Evolutionary conservation across 2,113 vertebrate species (phyloP).

Genomic region (Sphaerodactylus townsendi): DNA sequence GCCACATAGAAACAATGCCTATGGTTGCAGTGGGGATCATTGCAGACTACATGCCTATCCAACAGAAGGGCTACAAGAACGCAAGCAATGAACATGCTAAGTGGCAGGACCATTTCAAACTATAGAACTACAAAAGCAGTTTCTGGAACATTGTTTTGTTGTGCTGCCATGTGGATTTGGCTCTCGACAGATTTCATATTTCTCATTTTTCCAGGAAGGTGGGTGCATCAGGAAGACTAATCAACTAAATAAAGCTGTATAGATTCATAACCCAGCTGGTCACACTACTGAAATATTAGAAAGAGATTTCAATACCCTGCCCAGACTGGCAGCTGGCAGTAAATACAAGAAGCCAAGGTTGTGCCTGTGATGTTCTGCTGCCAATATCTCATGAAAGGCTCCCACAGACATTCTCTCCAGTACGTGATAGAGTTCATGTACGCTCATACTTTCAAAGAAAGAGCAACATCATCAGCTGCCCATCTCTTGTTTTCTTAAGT

Average conservation of each 20-base stretch:
- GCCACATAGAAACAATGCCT: conserved; percentile 1
- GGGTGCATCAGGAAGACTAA: conserved; percentile 3
- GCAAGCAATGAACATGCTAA: conserved; percentile 1
- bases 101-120: neutral
- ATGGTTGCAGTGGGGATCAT: neutral
- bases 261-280: too few relatives aligned
- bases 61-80: neutral
- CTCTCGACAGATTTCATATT: neutral
- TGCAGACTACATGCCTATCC: neutral
- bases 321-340: neutral
- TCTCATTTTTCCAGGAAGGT: neutral
- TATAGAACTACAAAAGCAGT: neutral
- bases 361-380: neutral
- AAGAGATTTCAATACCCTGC: neutral
- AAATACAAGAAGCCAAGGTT: neutral
- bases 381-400: conserved; percentile 4
- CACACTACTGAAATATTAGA: neutral
- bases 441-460: neutral
- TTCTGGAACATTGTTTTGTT: neutral
- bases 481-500: neutral
- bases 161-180: neutral
- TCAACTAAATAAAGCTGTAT: neutral
- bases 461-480: neutral
- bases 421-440: conserved; percentile 6
- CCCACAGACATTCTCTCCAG: neutral